Base-by-base conservation (phyloP, 2,888 invertebrate genomes). In the Bruchidius siliquastri region DNA sequence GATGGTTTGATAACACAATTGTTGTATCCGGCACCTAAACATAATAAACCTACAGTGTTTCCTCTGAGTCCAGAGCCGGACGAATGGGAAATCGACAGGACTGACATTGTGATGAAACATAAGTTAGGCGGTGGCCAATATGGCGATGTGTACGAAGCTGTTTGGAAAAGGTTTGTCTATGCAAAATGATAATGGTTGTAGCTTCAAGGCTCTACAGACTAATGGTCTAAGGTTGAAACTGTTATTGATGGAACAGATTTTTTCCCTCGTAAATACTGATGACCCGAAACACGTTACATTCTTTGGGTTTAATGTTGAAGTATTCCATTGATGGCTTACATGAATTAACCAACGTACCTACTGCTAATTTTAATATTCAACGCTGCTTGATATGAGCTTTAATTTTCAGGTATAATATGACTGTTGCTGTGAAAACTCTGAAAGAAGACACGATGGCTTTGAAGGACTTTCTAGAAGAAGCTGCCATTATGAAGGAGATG, bases 401-500 rank as follows among this genome's bases (percentile, higher is more conserved):
- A 26, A 22, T 74, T 74, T 74, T 21, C 66, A 87, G 91, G 76
- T 96, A 96, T 86, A 97, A 96, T 85, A 95, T 96, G 89, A 98
- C 97, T 0, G 98, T 99, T 72, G 99, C 99, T 32, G 99, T 99
- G 18, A 99, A 99, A 88, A 99, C 99, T 0, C 89, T 99, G 20
- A 99, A 99, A 90, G 99, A 99, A 88, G 99, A 99, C 86, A 98
- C 98, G 21, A 99, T 99, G 99, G 98, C 98, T 18, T 89, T 99
- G 74, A 98, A 99, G 87, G 99, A 99, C 87, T 99, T 99, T 88
- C 90, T 99, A 72, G 99, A 98, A 85, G 99, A 99, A 88, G 99
- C 99, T 0, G 95, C 96, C 73, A 98, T 99, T 74, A 99, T 99
- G 99, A 99, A 99, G 86, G 98, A 98, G 88, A 98, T 99, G 97